Percentiles rank a stretch among this genome's conserved stretches.
Conservation (phyloP, 2,888 invertebrate species). For the Pyrocoelia pectoralis region DNA sequence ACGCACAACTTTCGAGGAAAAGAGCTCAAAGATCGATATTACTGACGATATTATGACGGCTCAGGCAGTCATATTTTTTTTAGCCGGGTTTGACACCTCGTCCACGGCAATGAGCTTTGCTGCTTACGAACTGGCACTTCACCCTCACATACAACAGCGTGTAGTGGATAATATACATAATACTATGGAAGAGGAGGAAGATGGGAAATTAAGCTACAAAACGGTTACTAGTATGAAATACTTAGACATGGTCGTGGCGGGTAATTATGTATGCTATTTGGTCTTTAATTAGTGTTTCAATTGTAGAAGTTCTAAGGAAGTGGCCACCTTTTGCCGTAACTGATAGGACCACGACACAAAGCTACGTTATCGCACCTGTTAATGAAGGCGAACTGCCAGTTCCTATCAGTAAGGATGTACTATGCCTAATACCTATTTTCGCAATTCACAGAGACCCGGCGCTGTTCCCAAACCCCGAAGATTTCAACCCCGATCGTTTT, state of each 20-base stretch:
- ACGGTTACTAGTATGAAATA: slow-evolving; percentile 43
- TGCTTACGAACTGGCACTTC: slow-evolving; percentile 60
- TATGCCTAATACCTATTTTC: slow-evolving; percentile 47
- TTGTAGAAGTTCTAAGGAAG: slow-evolving; percentile 61
- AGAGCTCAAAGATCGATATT: slow-evolving; percentile 20
- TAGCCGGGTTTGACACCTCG: slow-evolving; percentile 62
- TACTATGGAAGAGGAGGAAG: slow-evolving; percentile 31
- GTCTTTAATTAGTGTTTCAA: no score
- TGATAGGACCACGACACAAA: slow-evolving; percentile 58
- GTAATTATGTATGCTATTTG: slow-evolving; percentile 31
- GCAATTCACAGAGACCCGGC: slow-evolving; percentile 62
- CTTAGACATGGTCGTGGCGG: slow-evolving; percentile 46
- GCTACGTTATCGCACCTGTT: not conserved
- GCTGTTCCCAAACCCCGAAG: slow-evolving; percentile 63
- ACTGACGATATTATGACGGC: slow-evolving; percentile 63
- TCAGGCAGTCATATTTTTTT: slow-evolving; percentile 63
- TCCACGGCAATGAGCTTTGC: slow-evolving; percentile 57
- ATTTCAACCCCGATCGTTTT: slow-evolving; percentile 64
- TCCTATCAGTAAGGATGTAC: slow-evolving; percentile 46
- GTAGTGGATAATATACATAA: slow-evolving; percentile 52
- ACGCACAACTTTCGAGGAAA: not conserved
- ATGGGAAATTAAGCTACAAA: slow-evolving; percentile 38
- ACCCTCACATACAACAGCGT: slow-evolving; percentile 59
- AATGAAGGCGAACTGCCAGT: slow-evolving; percentile 9
- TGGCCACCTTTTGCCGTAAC: slow-evolving; percentile 60